These are phyloP conservation scores for Agelaius tricolor DNA, from an alignment of 2,113 vertebrate genomes.

Conservation along the genomic window DNA sequence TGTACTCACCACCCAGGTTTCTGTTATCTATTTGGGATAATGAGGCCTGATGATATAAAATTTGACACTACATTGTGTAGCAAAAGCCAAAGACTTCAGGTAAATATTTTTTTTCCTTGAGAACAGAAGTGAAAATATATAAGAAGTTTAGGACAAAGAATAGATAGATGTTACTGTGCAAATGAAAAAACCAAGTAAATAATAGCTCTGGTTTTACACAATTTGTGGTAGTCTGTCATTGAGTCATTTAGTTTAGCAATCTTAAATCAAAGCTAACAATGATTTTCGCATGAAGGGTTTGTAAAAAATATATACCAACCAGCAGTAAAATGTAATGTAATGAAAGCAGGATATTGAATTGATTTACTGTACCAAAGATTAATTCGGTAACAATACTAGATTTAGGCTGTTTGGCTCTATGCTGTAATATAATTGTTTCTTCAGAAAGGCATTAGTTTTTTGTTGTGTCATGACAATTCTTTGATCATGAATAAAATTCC, in stretches of 20 bases:
- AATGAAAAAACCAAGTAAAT: background rate
- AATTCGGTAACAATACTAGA: background rate
- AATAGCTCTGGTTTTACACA: background rate
- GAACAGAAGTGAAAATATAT: background rate
- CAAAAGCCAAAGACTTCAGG: background rate
- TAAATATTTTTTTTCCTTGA: background rate
- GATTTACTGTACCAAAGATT: background rate
- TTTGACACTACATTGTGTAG: background rate
- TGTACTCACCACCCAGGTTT: background rate
- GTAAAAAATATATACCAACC: background rate
- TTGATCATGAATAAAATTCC: background rate
- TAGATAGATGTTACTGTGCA: background rate
- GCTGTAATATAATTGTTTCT: background rate
- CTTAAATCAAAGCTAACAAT: background rate
- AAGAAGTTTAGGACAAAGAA: background rate
- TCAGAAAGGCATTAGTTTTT: background rate
- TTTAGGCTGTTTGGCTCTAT: background rate
- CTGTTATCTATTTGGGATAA: background rate
- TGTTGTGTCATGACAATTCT: background rate
- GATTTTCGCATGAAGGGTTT: background rate
- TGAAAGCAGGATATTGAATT: background rate
- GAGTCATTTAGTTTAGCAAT: background rate
- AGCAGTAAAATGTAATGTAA: background rate
- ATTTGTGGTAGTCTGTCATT: background rate
- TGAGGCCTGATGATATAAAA: background rate